Base-by-base conservation (phyloP, 2,888 invertebrate genomes). In the Halocaridina rubra region DNA sequence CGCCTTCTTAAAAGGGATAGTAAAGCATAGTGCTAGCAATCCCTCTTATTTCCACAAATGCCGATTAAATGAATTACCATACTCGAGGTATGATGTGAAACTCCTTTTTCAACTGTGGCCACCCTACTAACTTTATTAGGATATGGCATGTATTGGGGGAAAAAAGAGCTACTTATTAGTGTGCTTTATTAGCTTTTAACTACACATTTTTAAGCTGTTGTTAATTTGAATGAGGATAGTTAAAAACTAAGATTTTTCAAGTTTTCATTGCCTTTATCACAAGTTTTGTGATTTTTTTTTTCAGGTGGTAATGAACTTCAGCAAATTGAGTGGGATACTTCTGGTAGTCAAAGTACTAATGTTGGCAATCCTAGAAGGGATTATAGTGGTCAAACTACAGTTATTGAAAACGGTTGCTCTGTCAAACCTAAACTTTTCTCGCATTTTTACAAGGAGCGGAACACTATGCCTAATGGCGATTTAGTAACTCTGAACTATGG, bases 371-470 rank as follows among this genome's bases (percentile, higher is more conserved):
- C n/a, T n/a, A 8, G 69, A 0, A 27, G 82, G 13, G 78, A 64
- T 3, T 88, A 74, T 61, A 77, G 76, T 10, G 88, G 88, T 10
- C 72, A 86, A 67, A 69, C 89, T n/a, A 86, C 88, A 10, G 87
- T 88, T 33, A 88, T 89, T 39, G 88, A 89, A 27, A 39, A 81
- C 27, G 88, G 89, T 29, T 89, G 89, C 67, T 89, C 88, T 0
- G 77, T 85, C 27, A 88, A 88, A 33, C 87, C 88, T 1, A 89
- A 89, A 24, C 82, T 89, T 7, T 89, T 89, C 81, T 84, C 85
- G 3, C 80, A 89, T 22, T 89, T 89, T 77, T 74, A 78, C 24
- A 88, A 89, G 39, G 87, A 85, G 33, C 81, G 71, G 29, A 64
- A 84, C 39, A 79, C 67, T 7, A 79, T 64, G 46, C 76, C 75